A percentile compares a stretch with the other conserved stretches of the same genome.
Evolutionary conservation across 2,888 invertebrate species (phyloP).

Genomic region (Hyles lineata): DNA sequence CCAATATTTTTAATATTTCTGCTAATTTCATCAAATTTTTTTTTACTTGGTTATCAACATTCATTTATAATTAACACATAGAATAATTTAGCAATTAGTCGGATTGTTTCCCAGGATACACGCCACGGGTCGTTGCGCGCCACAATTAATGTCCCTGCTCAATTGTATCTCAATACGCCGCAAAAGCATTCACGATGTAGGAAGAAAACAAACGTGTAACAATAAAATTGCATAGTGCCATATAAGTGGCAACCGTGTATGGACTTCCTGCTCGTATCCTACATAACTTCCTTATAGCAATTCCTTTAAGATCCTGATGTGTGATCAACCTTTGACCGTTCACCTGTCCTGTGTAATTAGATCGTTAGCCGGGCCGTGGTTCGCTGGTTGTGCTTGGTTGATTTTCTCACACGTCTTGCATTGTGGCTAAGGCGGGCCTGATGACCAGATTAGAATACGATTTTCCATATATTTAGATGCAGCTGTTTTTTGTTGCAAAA

Average conservation of each 20-base stretch:
- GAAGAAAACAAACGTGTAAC: conserved; percentile 37
- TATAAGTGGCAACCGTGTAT: conserved; percentile 43
- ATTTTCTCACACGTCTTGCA: conserved; percentile 62
- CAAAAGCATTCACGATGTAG: conserved; percentile 14
- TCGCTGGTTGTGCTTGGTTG: conserved; percentile 62
- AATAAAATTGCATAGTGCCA: conserved; percentile 55
- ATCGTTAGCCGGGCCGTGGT: conserved; percentile 61
- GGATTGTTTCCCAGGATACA: conserved; percentile 26
- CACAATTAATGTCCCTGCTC: conserved; percentile 26
- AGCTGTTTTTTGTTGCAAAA: conserved; percentile 20
- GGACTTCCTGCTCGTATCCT: conserved; percentile 50
- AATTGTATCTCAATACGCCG: conserved; percentile 24
- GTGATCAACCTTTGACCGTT: conserved; percentile 63
- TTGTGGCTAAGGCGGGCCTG: conserved; percentile 48
- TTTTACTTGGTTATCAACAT: neutral
- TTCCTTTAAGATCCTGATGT: conserved; percentile 29
- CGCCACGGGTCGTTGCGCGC: conserved; percentile 25
- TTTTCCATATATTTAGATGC: conserved; percentile 19
- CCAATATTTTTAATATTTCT: neutral
- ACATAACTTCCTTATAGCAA: conserved; percentile 45
- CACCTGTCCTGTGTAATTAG: conserved; percentile 71
- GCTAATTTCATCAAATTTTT: neutral
- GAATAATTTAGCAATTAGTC: neutral
- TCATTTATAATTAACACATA: neutral
- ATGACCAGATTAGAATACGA: conserved; percentile 53